Conservation (phyloP, 2,113 vertebrate genomes). For the Brachypteracias leptosomus region DNA sequence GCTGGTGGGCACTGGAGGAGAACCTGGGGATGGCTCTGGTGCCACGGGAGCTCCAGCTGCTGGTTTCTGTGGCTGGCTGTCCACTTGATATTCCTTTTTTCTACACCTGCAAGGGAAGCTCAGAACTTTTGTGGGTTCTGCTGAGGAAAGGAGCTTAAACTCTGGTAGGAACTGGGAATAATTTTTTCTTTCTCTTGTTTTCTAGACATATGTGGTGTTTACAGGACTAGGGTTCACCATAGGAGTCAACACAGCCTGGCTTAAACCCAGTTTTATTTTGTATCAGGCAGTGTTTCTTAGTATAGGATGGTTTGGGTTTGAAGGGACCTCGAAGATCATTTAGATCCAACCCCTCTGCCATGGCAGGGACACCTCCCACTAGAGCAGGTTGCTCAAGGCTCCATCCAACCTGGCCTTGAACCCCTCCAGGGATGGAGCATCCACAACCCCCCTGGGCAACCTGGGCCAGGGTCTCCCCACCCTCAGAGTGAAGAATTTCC, state of each 20-base stretch:
- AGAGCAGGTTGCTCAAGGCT: too few relatives aligned
- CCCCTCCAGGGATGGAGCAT: too few relatives aligned
- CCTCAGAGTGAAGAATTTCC: too few relatives aligned
- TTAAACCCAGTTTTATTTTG: not conserved
- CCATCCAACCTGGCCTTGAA: too few relatives aligned
- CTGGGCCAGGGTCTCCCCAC: too few relatives aligned
- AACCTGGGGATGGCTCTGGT: not conserved
- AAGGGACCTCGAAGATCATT: too few relatives aligned
- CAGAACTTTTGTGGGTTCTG: not conserved
- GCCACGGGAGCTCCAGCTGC: not conserved
- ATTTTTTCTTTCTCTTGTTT: not conserved
- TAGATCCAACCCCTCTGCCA: too few relatives aligned
- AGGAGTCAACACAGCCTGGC: not conserved
- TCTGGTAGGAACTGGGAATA: not conserved
- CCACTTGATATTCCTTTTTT: not conserved
- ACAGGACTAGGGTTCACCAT: not conserved
- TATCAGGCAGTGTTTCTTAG: not conserved
- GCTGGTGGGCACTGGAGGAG: not conserved
- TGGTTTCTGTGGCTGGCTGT: not conserved
- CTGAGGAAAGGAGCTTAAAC: not conserved
- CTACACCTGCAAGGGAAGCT: fast-evolving
- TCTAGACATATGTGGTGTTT: not conserved
- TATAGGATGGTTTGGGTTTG: too few relatives aligned
- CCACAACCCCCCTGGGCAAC: too few relatives aligned
- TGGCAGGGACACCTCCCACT: too few relatives aligned